Conservation (phyloP, 2,797 vertebrate species). For the Danio choprae region DNA sequence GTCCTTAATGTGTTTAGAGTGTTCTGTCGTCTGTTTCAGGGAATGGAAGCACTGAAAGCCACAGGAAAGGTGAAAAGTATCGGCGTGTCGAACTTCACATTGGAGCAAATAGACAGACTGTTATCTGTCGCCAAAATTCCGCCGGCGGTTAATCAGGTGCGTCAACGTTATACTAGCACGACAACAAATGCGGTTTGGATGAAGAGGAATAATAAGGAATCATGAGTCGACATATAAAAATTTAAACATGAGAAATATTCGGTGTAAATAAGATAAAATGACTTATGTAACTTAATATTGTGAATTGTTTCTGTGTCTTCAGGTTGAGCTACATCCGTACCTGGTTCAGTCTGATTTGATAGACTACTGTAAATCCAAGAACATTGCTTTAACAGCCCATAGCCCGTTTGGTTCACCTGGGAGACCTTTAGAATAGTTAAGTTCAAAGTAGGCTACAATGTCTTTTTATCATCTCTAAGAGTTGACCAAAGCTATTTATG, state of each 20-base stretch:
- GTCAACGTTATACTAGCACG: background rate
- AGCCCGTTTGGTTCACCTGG: constrained; percentile 79
- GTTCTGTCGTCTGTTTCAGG: constrained; percentile 63
- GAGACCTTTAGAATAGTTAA: constrained; percentile 69
- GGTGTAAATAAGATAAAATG: background rate
- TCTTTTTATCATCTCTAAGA: background rate
- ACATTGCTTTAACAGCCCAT: constrained; percentile 76
- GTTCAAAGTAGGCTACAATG: background rate
- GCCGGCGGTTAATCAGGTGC: constrained; percentile 81
- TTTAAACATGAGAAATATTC: background rate
- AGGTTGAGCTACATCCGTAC: constrained; percentile 80
- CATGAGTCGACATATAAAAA: background rate
- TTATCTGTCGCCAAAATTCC: constrained; percentile 73
- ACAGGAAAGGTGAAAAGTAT: constrained; percentile 80
- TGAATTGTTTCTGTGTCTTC: background rate
- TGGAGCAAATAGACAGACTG: constrained; percentile 78
- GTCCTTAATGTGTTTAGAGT: background rate
- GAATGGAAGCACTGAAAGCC: constrained; percentile 75
- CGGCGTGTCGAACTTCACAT: constrained; percentile 80
- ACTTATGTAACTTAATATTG: too few species aligned
- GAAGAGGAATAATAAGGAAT: background rate
- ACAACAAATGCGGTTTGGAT: background rate
- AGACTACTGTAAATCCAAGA: constrained; percentile 75
- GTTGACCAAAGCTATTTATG: background rate
- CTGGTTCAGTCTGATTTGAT: constrained; percentile 75